Conservation (phyloP, 2,888 invertebrate species). For the Blastobasis adustella region DNA sequence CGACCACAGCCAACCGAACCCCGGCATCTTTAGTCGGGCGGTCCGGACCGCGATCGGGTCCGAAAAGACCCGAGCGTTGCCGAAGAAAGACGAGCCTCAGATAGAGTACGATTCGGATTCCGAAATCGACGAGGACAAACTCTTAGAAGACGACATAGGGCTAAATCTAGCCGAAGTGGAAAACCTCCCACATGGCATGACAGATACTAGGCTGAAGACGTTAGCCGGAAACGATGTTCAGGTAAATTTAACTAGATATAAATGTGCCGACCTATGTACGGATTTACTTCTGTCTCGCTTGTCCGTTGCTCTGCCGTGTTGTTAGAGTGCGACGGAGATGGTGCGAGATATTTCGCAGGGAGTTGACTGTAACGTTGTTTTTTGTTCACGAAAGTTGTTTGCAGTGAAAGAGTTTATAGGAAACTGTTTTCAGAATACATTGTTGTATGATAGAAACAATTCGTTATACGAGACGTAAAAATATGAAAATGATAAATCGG, state of each 20-base stretch:
- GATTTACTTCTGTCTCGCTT: too few relatives aligned
- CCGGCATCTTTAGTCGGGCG: constrained; percentile 57
- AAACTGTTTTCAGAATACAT: too few relatives aligned
- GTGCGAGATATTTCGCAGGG: background rate
- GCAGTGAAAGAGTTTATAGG: too few relatives aligned
- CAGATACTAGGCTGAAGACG: constrained; percentile 53
- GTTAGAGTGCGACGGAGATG: constrained; percentile 7
- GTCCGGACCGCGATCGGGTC: constrained; percentile 44
- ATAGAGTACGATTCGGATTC: constrained; percentile 42
- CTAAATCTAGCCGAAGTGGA: constrained; percentile 35
- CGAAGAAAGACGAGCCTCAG: constrained; percentile 35
- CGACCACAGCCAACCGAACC: constrained; percentile 42
- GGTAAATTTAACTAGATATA: constrained; percentile 37
- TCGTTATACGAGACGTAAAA: too few relatives aligned
- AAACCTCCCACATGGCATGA: constrained; percentile 64
- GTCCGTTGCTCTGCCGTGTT: background rate
- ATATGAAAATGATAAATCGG: too few relatives aligned
- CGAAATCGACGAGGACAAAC: constrained; percentile 30
- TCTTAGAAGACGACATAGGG: constrained; percentile 24
- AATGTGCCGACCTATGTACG: too few relatives aligned
- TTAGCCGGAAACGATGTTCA: constrained; percentile 58
- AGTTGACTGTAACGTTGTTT: too few relatives aligned
- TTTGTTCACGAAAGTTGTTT: too few relatives aligned
- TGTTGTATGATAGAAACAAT: too few relatives aligned
- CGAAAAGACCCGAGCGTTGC: constrained; percentile 25